phyloP scores from a whole-genome alignment of 2,797 vertebrate species.

The Salarias fasciatus region DNA sequence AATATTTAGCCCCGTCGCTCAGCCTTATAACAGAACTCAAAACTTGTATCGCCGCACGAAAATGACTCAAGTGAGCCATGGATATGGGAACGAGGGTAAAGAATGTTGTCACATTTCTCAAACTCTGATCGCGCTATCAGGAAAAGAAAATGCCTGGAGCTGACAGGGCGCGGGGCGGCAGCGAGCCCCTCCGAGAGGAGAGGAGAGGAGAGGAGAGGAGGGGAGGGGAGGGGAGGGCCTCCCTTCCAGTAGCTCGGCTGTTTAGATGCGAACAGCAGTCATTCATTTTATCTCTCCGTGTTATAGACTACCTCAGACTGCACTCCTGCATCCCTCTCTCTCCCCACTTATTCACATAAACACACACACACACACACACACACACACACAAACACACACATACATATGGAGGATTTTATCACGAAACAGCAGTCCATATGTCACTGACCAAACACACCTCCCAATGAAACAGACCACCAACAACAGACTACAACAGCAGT shows the following conservation, averaged over 20 bases:
- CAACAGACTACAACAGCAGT: conserved; percentile 47
- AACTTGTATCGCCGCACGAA: conserved; percentile 45
- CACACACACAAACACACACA: conserved; percentile 21
- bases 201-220: no score
- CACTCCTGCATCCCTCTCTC: conserved; percentile 43
- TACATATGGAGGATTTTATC: conserved; percentile 59
- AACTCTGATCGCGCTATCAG: conserved; percentile 35
- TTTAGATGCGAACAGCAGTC: conserved; percentile 71
- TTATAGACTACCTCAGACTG: conserved; percentile 46
- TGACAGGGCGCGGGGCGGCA: conserved; percentile 45
- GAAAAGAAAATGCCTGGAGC: conserved; percentile 55
- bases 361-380: conserved; percentile 12
- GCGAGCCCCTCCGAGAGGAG: conserved; percentile 25
- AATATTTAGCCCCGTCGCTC: conserved; percentile 70
- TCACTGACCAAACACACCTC: conserved; percentile 72
- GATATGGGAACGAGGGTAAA: conserved; percentile 75
- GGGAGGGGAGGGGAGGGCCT: conserved; percentile 21
- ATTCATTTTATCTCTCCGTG: conserved; percentile 67
- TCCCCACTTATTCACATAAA: no score
- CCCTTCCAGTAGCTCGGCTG: conserved; percentile 56
- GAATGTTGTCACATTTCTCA: conserved; percentile 65
- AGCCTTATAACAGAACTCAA: conserved; percentile 59
- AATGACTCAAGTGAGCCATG: conserved; percentile 42
- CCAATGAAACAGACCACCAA: conserved; percentile 74
- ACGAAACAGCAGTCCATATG: conserved; percentile 62